Conservation (phyloP, 2,797 vertebrate species). For the Pseudochromis fuscus region DNA sequence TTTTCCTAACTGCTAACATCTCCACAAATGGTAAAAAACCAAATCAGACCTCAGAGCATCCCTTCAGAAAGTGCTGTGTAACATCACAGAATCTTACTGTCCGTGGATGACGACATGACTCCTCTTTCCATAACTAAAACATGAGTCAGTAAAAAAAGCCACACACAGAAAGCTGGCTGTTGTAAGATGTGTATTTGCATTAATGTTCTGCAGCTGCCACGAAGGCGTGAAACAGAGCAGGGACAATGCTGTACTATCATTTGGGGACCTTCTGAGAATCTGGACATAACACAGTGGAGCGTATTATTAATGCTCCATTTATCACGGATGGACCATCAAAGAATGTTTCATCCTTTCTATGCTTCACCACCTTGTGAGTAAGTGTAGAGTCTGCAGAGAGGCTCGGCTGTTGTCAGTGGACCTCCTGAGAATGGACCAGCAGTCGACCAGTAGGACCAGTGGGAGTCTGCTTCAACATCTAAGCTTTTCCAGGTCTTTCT, state of each 20-base stretch:
- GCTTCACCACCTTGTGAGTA: constrained; percentile 29
- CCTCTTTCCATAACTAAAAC: neutral
- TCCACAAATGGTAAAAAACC: neutral
- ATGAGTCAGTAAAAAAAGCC: neutral
- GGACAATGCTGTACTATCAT: neutral
- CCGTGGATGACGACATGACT: neutral
- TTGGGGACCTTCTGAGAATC: constrained; percentile 7
- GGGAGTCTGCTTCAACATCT: constrained; percentile 52
- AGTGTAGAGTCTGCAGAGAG: constrained; percentile 16
- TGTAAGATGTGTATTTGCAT: constrained; percentile 3
- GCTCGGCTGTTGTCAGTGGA: constrained; percentile 19
- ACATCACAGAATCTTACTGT: neutral
- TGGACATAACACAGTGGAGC: constrained; percentile 5
- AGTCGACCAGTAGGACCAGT: constrained; percentile 41
- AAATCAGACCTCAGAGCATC: neutral
- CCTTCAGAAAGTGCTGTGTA: neutral
- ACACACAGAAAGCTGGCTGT: neutral
- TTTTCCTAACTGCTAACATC: neutral
- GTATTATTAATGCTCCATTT: constrained; percentile 38
- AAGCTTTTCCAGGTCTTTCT: constrained; percentile 44
- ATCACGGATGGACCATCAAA: constrained; percentile 17
- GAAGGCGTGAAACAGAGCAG: constrained; percentile 4
- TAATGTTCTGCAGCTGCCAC: constrained; percentile 20
- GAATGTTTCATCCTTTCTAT: constrained; percentile 15
- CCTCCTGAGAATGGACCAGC: constrained; percentile 30